Conservation (phyloP, 2,888 invertebrate species). For the Chrysina gloriosa region DNA sequence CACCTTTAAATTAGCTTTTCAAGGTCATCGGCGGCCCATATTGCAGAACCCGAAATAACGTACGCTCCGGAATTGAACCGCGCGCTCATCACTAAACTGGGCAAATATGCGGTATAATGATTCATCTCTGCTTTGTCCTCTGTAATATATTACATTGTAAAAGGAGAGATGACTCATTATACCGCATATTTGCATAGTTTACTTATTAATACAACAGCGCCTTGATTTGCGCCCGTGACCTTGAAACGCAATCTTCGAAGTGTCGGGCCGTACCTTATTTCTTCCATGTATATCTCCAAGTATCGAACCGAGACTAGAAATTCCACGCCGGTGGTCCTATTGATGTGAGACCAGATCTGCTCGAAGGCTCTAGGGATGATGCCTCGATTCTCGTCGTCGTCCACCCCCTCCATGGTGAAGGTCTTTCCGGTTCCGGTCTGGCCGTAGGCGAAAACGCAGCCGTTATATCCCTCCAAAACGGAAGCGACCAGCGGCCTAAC, state of each 20-base stretch:
- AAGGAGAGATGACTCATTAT: background rate
- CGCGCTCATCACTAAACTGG: no score
- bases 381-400: constrained; percentile 70
- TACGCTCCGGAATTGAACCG: no score
- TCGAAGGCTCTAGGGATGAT: constrained; percentile 94
- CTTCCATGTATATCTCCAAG: constrained; percentile 96
- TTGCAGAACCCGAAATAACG: no score
- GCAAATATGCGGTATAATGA: no score
- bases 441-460: constrained; percentile 99
- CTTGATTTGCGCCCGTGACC: no score
- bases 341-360: constrained; percentile 96
- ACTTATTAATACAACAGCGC: no score
- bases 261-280: constrained; percentile 80
- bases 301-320: constrained; percentile 97
- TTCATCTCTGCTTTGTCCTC: no score
- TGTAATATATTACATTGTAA: no score
- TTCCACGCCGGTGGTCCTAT: constrained; percentile 89
- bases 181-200: no score
- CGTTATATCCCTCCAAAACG: constrained; percentile 97
- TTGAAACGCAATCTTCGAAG: background rate
- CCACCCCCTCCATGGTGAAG: constrained; percentile 80
- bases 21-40: no score
- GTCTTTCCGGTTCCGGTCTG: constrained; percentile 97
- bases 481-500: constrained; percentile 95
- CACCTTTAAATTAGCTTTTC: no score